A percentile compares a stretch with the other conserved stretches of the same genome.
phyloP scores from a whole-genome alignment of 2,113 vertebrate species.

The Lepisosteus osseus region DNA sequence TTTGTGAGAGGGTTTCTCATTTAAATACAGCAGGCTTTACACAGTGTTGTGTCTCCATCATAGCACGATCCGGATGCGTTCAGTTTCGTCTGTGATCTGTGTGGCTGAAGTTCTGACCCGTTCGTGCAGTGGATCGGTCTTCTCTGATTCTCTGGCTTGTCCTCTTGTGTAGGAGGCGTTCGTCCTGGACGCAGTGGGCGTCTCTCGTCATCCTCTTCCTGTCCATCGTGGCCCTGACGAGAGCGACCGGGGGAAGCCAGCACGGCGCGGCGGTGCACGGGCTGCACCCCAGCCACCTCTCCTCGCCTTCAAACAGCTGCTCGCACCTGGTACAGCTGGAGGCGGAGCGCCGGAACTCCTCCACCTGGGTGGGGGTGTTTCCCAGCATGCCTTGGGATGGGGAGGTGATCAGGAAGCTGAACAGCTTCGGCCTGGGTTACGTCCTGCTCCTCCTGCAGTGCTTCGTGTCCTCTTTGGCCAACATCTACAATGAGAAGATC shows the following conservation, averaged over 20 bases:
- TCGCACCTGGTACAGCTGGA: conserved; percentile 61
- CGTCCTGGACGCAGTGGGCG: conserved; percentile 92
- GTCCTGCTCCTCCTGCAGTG: conserved; percentile 87
- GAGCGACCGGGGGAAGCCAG: conserved; percentile 68
- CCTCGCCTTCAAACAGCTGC: conserved; percentile 82
- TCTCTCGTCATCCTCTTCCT: conserved; percentile 87
- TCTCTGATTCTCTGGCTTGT: conserved; percentile 3
- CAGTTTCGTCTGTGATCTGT: too few relatives aligned
- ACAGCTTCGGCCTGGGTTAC: conserved; percentile 77
- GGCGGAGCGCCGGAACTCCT: conserved; percentile 49
- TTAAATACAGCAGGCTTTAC: too few relatives aligned
- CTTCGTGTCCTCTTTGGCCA: conserved; percentile 90
- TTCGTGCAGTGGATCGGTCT: neutral
- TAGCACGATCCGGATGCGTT: too few relatives aligned
- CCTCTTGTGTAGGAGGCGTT: conserved; percentile 68
- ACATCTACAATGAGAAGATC: conserved; percentile 98
- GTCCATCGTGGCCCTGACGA: conserved; percentile 83
- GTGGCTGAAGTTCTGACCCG: too few relatives aligned
- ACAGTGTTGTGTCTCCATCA: too few relatives aligned
- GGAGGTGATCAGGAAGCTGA: conserved; percentile 63
- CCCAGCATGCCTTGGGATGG: conserved; percentile 72
- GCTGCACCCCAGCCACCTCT: conserved; percentile 70
- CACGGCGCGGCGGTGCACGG: conserved; percentile 61
- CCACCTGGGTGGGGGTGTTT: conserved; percentile 38
- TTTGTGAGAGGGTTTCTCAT: too few relatives aligned